These are phyloP conservation scores for Aspidoscelis tigris DNA, from an alignment of 2,113 vertebrate genomes.

Conservation along the genomic window DNA sequence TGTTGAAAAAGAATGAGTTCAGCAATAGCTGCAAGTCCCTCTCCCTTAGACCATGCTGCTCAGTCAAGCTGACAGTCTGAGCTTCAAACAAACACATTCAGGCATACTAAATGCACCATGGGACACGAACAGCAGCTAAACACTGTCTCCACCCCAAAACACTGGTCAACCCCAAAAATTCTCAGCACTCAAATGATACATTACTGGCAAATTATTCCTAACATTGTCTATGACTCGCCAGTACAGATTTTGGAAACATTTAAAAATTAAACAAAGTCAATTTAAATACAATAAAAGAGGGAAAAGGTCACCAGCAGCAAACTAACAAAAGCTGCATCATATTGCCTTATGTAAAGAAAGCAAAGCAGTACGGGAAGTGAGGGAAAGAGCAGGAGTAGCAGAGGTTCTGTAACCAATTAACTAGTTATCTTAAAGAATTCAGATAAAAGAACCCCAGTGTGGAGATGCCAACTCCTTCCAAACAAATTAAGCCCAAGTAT, in stretches of 20 bases:
- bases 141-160: no score
- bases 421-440: neutral
- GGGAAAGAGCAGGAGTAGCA: neutral
- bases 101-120: no score
- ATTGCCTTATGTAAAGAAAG: neutral
- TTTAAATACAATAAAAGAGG: neutral
- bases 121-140: no score
- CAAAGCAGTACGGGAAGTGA: slow-evolving; percentile 9
- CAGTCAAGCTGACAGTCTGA: no score
- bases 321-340: neutral
- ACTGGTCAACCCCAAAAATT: no score
- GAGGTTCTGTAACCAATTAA: neutral
- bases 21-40: no score
- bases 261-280: neutral
- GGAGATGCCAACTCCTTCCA: slow-evolving; percentile 15
- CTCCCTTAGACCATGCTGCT: no score
- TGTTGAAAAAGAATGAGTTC: no score
- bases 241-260: neutral
- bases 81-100: no score
- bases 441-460: slow-evolving; percentile 16
- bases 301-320: neutral
- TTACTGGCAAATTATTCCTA: neutral
- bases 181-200: no score
- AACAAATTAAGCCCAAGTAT: slow-evolving; percentile 9
- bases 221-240: neutral